phyloP scores from a whole-genome alignment of 2,113 vertebrate species.

The Synchiropus splendidus region DNA sequence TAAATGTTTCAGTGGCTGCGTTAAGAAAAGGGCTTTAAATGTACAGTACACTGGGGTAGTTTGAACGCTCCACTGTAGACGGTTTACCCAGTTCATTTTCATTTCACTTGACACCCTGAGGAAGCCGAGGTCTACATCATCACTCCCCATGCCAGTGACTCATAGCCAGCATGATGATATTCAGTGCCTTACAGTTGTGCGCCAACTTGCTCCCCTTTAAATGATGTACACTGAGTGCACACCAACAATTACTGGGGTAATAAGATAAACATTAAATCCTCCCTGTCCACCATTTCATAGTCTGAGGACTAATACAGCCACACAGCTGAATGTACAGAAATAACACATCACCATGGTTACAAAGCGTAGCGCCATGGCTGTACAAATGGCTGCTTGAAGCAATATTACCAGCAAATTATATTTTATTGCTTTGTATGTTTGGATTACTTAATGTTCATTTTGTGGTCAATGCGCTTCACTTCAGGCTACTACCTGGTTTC shows the following conservation, averaged over 20 bases:
- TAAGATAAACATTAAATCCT: too few relatives aligned
- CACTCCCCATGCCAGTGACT: conserved; percentile 48
- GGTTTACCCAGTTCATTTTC: too few relatives aligned
- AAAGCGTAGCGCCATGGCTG: conserved; percentile 28
- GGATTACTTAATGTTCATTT: conserved; percentile 42
- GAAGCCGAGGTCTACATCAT: conserved; percentile 39
- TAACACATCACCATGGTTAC: conserved; percentile 55
- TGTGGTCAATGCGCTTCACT: conserved; percentile 31
- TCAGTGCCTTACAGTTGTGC: conserved; percentile 37
- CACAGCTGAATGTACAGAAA: conserved; percentile 43
- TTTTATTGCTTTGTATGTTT: conserved; percentile 41
- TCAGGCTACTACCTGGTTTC: conserved; percentile 42
- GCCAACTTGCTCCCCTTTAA: conserved; percentile 35
- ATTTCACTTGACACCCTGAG: conserved; percentile 33
- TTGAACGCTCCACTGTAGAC: conserved; percentile 11
- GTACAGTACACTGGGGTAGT: too few relatives aligned
- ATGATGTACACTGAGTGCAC: conserved; percentile 25
- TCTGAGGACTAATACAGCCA: conserved; percentile 15
- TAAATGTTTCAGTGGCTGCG: not conserved
- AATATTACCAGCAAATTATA: too few relatives aligned
- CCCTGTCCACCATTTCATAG: conserved; percentile 12
- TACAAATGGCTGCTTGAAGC: not conserved
- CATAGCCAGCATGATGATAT: conserved; percentile 54
- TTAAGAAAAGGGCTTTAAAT: conserved; percentile 2
- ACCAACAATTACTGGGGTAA: not conserved